phyloP scores from a whole-genome alignment of 2,797 vertebrate genomes.

The Hemibagrus guttatus region DNA sequence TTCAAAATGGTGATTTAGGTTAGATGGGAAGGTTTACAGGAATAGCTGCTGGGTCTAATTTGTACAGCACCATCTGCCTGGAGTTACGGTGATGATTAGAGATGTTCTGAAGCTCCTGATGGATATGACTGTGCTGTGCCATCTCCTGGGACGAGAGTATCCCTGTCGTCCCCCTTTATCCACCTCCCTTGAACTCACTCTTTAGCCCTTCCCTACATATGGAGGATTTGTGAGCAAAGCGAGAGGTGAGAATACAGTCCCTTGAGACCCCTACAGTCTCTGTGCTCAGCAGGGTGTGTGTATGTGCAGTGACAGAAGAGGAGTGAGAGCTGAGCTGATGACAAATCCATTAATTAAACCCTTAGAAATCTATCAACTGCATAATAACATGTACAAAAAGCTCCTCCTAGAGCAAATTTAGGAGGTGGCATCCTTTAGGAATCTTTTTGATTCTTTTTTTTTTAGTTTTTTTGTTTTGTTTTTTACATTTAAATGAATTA shows the following conservation, averaged over 20 bases:
- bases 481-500: background rate
- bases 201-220: background rate
- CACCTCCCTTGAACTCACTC: constrained; percentile 14
- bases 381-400: constrained; percentile 53
- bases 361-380: constrained; percentile 62
- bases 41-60: constrained; percentile 63
- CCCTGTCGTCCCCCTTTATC: background rate
- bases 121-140: constrained; percentile 20
- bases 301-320: constrained; percentile 18
- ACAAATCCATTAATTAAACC: constrained; percentile 69
- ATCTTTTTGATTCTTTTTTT: too few relatives aligned
- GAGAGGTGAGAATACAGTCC: constrained; percentile 55
- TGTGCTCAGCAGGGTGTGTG: constrained; percentile 57
- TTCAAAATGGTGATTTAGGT: constrained; percentile 2
- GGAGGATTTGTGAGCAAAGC: constrained; percentile 28
- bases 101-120: constrained; percentile 62
- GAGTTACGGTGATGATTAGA: constrained; percentile 69
- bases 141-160: constrained; percentile 44
- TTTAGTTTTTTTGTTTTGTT: background rate
- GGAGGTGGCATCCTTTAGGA: constrained; percentile 31
- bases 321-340: constrained; percentile 54
- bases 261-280: constrained; percentile 53
- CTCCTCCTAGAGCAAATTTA: constrained; percentile 48
- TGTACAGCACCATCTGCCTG: constrained; percentile 67
- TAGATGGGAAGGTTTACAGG: constrained; percentile 14